Evolutionary conservation across 1,140 invertebrate species (phyloP).

Genomic region (Sesamia nonagrioides): DNA sequence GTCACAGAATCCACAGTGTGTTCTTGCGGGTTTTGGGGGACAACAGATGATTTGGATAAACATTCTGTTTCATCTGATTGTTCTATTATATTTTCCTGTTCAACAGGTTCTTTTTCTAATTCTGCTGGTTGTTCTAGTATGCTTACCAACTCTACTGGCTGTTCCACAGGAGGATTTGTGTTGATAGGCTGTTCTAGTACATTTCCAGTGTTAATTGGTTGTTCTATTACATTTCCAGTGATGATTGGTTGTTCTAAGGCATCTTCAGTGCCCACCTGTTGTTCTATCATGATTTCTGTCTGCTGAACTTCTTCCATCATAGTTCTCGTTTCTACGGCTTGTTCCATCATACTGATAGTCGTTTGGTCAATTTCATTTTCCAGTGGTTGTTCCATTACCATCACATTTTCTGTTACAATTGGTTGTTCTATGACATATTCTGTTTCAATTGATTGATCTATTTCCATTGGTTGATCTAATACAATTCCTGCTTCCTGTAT

Average conservation of each 20-base stretch:
- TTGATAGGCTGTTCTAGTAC: not conserved
- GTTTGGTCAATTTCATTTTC: conserved; percentile 25
- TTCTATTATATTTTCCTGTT: conserved; percentile 1
- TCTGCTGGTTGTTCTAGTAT: conserved; percentile 19
- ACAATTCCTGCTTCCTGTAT: conserved; percentile 21
- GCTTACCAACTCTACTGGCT: conserved; percentile 5
- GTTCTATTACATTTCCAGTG: not conserved
- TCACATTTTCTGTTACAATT: conserved; percentile 33
- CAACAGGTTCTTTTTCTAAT: too few relatives aligned
- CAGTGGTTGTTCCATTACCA: conserved; percentile 44
- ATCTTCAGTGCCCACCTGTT: not conserved
- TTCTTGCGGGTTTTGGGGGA: not conserved
- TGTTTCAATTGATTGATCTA: not conserved
- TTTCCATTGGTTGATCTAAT: conserved; percentile 41
- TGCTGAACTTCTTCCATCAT: not conserved
- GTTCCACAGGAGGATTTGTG: not conserved
- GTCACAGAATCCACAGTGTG: not conserved
- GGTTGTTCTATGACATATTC: conserved; percentile 23
- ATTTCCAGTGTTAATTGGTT: conserved; percentile 4
- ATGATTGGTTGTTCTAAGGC: not conserved
- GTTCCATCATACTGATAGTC: not conserved
- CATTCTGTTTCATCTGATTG: not conserved
- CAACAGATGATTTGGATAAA: not conserved
- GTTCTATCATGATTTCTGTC: not conserved
- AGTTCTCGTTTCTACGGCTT: conserved; percentile 15